Evolutionary conservation across 30 jellyfish, hydroid and myxozoan genomes (phyloP).

Genomic region (Rhopilema esculentum): DNA sequence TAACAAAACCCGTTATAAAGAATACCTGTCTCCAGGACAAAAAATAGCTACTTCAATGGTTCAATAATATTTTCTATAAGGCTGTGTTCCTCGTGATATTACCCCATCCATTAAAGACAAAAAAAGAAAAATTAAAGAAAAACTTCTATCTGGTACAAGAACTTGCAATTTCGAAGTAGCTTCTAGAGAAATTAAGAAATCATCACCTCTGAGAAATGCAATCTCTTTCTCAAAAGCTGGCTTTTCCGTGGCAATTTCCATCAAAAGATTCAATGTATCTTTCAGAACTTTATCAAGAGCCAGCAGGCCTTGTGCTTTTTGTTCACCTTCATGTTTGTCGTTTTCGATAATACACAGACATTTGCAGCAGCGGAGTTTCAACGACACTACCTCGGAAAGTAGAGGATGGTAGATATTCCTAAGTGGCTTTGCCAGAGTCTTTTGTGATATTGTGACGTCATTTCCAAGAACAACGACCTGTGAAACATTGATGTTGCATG

Average conservation of each 20-base stretch:
- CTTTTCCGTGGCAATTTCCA: conserved; percentile 18
- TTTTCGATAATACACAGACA: conserved; percentile 11
- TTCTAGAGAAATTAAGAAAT: too few species aligned
- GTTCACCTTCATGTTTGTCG: conserved; percentile 3
- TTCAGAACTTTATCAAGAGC: not conserved
- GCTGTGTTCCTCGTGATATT: too few species aligned
- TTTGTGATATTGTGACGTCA: conserved; percentile 24
- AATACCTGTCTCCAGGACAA: too few species aligned
- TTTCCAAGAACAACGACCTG: conserved; percentile 69
- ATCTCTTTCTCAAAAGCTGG: conserved; percentile 33
- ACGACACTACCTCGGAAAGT: conserved; percentile 34
- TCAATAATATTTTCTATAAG: too few species aligned
- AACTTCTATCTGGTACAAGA: too few species aligned
- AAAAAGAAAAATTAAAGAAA: too few species aligned
- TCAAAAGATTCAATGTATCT: conserved; percentile 28
- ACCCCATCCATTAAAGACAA: too few species aligned
- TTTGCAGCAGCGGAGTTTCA: conserved; percentile 56
- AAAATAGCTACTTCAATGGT: too few species aligned
- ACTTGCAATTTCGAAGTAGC: too few species aligned
- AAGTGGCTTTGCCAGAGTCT: conserved; percentile 31
- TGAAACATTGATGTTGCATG: too few species aligned
- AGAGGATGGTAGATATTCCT: conserved; percentile 46
- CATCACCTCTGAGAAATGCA: conserved; percentile 40
- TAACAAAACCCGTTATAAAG: too few species aligned
- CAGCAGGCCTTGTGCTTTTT: conserved; percentile 6